Base-by-base conservation (phyloP, 2,888 invertebrate species). In the Axea sp. region DNA sequence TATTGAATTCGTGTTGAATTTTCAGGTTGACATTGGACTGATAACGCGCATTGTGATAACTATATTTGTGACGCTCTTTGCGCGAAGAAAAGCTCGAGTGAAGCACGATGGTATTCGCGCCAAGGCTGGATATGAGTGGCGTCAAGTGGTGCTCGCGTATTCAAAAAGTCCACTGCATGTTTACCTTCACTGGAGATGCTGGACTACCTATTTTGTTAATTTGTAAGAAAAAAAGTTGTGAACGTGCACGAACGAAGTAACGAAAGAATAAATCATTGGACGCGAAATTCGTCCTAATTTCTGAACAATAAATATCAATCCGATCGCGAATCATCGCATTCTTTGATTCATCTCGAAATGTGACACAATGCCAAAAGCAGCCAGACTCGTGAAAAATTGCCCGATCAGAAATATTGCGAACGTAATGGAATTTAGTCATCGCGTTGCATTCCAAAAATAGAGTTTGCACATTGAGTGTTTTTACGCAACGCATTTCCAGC, bases 31-130 rank as follows among this genome's bases (percentile, higher is more conserved):
- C 67, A 74, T 74, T 74, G 74, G 74, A 51, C 47, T 73, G 73
- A 73, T 73, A 74, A 65, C 45, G 69, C 35, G 68, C 64, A 74
- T 74, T 74, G 69, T 74, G 74, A 74, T 69, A 74, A 69, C 74
- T 69, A 55, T 74, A 65, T 74, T 69, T 69, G 43, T 73, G 57
- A 41, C 49, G 68, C 57, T 62, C 73, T 68, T 19, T 14, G 64
- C 62, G 65, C 60, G 59, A 64, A 69, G 59, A 69, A 69, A 64
- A 39, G 53, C 74, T 74, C 59, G 55, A 74, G 69, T 59, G 57
- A 19, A 15, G 53, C 43, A 67, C 59, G 68, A 74, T 69, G 73
- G 49, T 65, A 69, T 74, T 74, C 60, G 64, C 74, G 64, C 47
- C 74, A 74, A 74, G 74, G 74, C 69, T 74, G 60, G 45, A 28